Conservation (phyloP, 2,797 vertebrate species). For the Pristis pectinata region DNA sequence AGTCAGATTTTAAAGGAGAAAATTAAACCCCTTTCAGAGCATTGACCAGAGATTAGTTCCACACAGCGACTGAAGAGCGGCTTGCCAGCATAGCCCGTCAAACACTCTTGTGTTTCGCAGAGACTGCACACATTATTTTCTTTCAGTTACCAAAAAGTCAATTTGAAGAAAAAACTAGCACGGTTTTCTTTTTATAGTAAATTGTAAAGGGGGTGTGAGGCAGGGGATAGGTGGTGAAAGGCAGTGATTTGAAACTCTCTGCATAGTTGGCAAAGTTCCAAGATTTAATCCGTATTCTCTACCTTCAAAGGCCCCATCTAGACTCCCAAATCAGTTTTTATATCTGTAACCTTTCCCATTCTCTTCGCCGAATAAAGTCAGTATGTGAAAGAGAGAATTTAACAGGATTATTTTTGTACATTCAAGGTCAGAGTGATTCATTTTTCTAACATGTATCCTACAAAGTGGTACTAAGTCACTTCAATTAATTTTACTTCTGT, state of each 20-base stretch:
- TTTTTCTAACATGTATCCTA: constrained; percentile 48
- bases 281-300: constrained; percentile 54
- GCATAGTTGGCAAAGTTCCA: constrained; percentile 47
- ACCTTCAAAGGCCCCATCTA: constrained; percentile 49
- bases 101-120: constrained; percentile 41
- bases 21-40: constrained; percentile 50
- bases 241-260: constrained; percentile 38
- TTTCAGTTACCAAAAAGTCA: constrained; percentile 23
- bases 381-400: background rate
- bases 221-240: constrained; percentile 41
- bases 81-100: constrained; percentile 31
- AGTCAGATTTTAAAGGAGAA: constrained; percentile 49
- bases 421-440: constrained; percentile 42
- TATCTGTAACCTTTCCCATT: constrained; percentile 41
- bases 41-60: constrained; percentile 54
- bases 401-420: constrained; percentile 29
- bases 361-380: constrained; percentile 37
- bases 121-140: constrained; percentile 42
- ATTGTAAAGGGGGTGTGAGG: constrained; percentile 29
- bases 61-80: constrained; percentile 47
- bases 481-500: constrained; percentile 47
- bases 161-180: background rate
- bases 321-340: constrained; percentile 38
- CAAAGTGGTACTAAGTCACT: constrained; percentile 43
- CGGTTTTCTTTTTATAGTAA: background rate